phyloP scores from a whole-genome alignment of 2,113 vertebrate species.

The Barbus barbus region DNA sequence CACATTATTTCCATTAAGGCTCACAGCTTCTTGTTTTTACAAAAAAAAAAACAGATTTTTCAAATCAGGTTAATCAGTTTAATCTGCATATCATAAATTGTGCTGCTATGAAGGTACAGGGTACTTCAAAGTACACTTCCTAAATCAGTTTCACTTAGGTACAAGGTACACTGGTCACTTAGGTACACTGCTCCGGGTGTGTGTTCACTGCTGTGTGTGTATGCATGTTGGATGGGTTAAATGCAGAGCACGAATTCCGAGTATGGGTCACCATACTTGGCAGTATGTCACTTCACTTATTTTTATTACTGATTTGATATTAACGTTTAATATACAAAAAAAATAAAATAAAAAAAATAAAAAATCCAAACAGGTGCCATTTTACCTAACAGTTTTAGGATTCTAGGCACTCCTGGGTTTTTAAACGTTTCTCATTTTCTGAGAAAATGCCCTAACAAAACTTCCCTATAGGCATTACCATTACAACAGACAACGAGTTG shows the following conservation, averaged over 20 bases:
- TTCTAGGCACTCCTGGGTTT: neutral
- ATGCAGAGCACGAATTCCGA: too few relatives aligned
- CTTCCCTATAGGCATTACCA: neutral
- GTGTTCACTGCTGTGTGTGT: too few relatives aligned
- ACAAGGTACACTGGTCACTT: too few relatives aligned
- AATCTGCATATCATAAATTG: neutral
- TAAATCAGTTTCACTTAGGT: neutral
- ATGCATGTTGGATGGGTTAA: too few relatives aligned
- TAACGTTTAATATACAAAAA: neutral
- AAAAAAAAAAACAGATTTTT: neutral
- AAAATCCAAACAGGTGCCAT: neutral
- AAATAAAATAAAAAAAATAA: neutral
- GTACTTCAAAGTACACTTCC: neutral
- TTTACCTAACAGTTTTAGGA: neutral
- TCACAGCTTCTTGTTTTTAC: neutral
- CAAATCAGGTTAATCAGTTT: neutral
- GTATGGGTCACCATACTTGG: too few relatives aligned
- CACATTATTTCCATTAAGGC: neutral
- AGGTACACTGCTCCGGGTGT: too few relatives aligned
- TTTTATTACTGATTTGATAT: neutral
- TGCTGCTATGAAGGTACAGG: neutral
- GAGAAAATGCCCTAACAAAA: neutral
- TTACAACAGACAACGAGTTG: conserved; percentile 2
- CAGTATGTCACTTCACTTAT: too few relatives aligned
- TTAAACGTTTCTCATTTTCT: neutral